Percentiles rank a stretch among this genome's conserved stretches.
phyloP scores from a whole-genome alignment of 2,888 invertebrate genomes.

The Drosophila cognata region DNA sequence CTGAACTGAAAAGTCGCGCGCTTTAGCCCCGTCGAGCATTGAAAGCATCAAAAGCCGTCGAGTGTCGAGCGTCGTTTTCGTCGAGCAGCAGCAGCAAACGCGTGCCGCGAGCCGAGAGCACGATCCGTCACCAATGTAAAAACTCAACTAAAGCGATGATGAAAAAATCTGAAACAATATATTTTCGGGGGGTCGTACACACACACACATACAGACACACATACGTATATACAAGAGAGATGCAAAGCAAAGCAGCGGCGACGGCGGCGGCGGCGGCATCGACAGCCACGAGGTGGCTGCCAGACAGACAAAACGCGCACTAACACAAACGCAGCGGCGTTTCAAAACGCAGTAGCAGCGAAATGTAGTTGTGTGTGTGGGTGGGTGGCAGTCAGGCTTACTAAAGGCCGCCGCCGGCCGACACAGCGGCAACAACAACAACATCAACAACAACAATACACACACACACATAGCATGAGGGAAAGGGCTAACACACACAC shows the following conservation, averaged over 20 bases:
- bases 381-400: slow-evolving; percentile 70
- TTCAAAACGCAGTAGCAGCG: slow-evolving; percentile 27
- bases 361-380: slow-evolving; percentile 40
- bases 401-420: slow-evolving; percentile 81
- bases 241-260: slow-evolving; percentile 63
- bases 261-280: slow-evolving; percentile 66
- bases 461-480: slow-evolving; percentile 46
- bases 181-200: slow-evolving; percentile 83
- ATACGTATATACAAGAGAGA: slow-evolving; percentile 29
- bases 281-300: slow-evolving; percentile 69
- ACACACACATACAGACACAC: slow-evolving; percentile 37
- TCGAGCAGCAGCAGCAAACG: slow-evolving; percentile 57
- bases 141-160: slow-evolving; percentile 86
- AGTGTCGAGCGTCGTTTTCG: slow-evolving; percentile 46
- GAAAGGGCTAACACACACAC: slow-evolving; percentile 46
- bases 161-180: slow-evolving; percentile 86
- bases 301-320: slow-evolving; percentile 79
- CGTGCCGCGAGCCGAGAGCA: slow-evolving; percentile 82
- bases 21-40: slow-evolving; percentile 47
- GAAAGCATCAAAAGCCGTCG: slow-evolving; percentile 27
- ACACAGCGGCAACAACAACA: slow-evolving; percentile 57
- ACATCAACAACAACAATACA: slow-evolving; percentile 47
- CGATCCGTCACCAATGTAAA: slow-evolving; percentile 86
- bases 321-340: slow-evolving; percentile 69
- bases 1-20: slow-evolving; percentile 73